Percentiles rank a stretch among this genome's conserved stretches.
Evolutionary conservation across 1,140 invertebrate species (phyloP).

Genomic region (Heliconius nattereri): DNA sequence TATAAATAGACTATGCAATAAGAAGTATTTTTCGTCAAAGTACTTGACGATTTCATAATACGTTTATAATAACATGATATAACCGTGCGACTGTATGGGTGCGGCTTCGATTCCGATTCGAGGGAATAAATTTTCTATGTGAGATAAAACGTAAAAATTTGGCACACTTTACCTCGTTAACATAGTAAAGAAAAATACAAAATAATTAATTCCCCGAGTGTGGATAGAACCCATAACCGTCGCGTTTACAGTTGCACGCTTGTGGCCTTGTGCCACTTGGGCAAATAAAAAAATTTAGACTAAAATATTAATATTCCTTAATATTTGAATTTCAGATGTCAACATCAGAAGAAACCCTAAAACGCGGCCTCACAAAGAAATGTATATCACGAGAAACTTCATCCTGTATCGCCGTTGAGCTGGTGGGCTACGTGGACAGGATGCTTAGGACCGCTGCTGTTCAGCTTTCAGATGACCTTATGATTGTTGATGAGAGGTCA

Average conservation of each 20-base stretch:
- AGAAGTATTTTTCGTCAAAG: not conserved
- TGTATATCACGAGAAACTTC: constrained; percentile 88
- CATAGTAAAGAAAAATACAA: too few species aligned
- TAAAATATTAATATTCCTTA: not conserved
- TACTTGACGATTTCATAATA: not conserved
- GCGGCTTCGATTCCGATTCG: not conserved
- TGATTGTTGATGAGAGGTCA: constrained; percentile 88
- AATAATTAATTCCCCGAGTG: too few species aligned
- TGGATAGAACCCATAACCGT: too few species aligned
- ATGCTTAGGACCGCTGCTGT: constrained; percentile 89
- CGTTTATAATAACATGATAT: not conserved
- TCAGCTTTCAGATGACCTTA: constrained; percentile 87
- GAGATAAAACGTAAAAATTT: too few species aligned
- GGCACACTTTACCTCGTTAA: too few species aligned
- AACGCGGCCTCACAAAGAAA: constrained; percentile 88
- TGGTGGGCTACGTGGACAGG: constrained; percentile 90
- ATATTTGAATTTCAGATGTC: constrained; percentile 57
- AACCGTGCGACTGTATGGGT: too few species aligned
- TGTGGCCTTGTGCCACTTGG: too few species aligned
- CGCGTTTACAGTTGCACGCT: too few species aligned
- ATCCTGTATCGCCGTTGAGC: constrained; percentile 89
- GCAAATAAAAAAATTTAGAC: too few species aligned
- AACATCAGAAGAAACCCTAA: constrained; percentile 84
- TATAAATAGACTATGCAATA: not conserved
- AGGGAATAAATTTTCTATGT: not conserved